Evolutionary conservation across 2,888 invertebrate species (phyloP), one percentile per base, ranked within the genome.

Genomic region (Tuberolachnus salignus): DNA sequence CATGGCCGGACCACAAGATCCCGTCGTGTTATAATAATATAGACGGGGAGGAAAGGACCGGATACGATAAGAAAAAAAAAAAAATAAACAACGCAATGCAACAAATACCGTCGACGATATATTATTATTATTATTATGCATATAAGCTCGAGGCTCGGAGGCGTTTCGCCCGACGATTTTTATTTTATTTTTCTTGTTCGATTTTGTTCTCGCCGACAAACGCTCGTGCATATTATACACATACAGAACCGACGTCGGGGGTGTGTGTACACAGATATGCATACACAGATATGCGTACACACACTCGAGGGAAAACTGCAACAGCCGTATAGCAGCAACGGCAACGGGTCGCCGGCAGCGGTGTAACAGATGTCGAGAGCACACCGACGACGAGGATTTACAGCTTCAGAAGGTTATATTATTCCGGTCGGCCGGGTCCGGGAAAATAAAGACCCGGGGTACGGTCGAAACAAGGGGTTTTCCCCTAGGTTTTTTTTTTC

Each of bases 331-430:
- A 34, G 6, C 34, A 34, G 34, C 34, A 34, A 34, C 34, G 34
- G 34, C 34, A 34, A 34, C 34, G 6, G n/a, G n/a, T n/a, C n/a
- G 34, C 34, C 34, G n/a, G 34, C 34, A 34, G 34, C 6, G 6
- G 34, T 34, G 34, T 6, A 34, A 34, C 67, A 67, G 57, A 75
- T 21, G 75, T 75, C 75, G 66, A 57, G 75, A 57, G 75, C 75
- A 75, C 57, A 19, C 67, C 23, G 42, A 59, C 55, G 23, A 74
- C 55, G 51, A 74, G 64, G 67, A 67, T 75, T 75, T 67, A 67
- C 66, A 67, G 67, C 66, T 67, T 53, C n/a, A 49, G 75, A 67
- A 75, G 67, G 67, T 67, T 66, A 57, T 66, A 75, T 75, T 75
- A 59, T 78, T 78, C 59, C 75, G 75, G 67, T 78, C 55, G 66